These are phyloP conservation scores for Pocillopora damicornis DNA, from an alignment of 64 coral and sea anemone species.

Conservation along the genomic window DNA sequence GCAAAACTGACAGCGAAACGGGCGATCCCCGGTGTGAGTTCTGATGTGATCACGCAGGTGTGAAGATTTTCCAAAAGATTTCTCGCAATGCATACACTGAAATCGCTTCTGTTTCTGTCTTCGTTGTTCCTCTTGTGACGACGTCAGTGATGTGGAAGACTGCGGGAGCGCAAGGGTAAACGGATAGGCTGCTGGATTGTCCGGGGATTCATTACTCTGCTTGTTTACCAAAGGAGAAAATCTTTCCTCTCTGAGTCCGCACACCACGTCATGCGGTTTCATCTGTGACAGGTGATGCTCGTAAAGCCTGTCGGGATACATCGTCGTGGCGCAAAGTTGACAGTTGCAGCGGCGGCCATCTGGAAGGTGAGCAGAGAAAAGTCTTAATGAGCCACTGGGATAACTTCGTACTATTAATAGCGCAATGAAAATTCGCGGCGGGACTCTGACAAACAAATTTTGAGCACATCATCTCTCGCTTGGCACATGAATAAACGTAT, in stretches of 20 bases:
- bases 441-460: constrained; percentile 18
- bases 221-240: constrained; percentile 61
- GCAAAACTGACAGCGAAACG: constrained; percentile 94
- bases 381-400: constrained; percentile 8
- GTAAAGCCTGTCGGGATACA: constrained; percentile 81
- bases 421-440: constrained; percentile 11
- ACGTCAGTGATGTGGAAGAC: constrained; percentile 22
- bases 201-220: constrained; percentile 20
- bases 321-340: constrained; percentile 72
- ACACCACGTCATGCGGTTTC: constrained; percentile 73
- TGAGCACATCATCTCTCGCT: not conserved
- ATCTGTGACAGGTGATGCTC: constrained; percentile 48
- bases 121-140: constrained; percentile 56
- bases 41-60: constrained; percentile 98
- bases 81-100: constrained; percentile 97
- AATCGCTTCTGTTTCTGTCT: constrained; percentile 89
- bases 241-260: constrained; percentile 63
- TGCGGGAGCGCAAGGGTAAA: constrained; percentile 63
- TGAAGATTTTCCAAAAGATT: constrained; percentile 97
- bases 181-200: constrained; percentile 41
- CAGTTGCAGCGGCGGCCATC: constrained; percentile 86
- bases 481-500: constrained; percentile 21
- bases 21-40: constrained; percentile 95
- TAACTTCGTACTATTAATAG: not conserved
- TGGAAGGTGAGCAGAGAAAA: constrained; percentile 38